Percentiles rank a stretch among this genome's conserved stretches.
Conservation (phyloP, 2,113 vertebrate genomes). For the Rissa tridactyla region DNA sequence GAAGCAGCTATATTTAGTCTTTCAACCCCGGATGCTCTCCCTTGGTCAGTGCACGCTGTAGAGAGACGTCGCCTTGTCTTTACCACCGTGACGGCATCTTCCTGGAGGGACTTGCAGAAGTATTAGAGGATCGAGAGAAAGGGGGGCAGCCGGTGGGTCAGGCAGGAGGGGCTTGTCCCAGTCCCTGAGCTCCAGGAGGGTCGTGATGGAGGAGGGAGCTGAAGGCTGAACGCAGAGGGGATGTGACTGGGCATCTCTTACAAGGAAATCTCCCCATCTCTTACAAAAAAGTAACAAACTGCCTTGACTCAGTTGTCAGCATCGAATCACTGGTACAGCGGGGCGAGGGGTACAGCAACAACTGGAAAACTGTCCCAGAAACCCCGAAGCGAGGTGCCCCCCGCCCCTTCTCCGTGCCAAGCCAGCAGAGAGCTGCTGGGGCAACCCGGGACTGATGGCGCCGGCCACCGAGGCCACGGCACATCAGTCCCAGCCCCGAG, state of each 20-base stretch:
- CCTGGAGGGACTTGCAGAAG: neutral
- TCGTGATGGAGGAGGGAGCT: neutral
- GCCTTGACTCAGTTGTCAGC: neutral
- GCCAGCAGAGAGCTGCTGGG: neutral
- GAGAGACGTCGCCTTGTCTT: neutral
- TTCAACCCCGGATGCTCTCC: neutral
- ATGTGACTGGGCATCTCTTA: neutral
- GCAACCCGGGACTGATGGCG: neutral
- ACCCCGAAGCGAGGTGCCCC: fast-evolving
- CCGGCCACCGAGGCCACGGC: fast-evolving
- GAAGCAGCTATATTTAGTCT: neutral
- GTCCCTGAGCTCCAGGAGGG: neutral
- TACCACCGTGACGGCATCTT: neutral
- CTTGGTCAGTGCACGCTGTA: too few relatives aligned
- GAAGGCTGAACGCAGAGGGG: fast-evolving
- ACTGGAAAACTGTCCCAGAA: neutral
- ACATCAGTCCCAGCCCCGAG: fast-evolving
- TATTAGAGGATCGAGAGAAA: neutral
- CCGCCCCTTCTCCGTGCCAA: fast-evolving
- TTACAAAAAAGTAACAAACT: neutral
- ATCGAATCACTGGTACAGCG: neutral
- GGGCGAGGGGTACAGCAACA: neutral
- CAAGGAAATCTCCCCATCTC: neutral
- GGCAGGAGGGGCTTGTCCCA: neutral
- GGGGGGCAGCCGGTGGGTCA: neutral